A percentile compares a stretch with the other conserved stretches of the same genome.
Evolutionary conservation across 2,113 vertebrate species (phyloP).

Genomic region (Anguilla rostrata): DNA sequence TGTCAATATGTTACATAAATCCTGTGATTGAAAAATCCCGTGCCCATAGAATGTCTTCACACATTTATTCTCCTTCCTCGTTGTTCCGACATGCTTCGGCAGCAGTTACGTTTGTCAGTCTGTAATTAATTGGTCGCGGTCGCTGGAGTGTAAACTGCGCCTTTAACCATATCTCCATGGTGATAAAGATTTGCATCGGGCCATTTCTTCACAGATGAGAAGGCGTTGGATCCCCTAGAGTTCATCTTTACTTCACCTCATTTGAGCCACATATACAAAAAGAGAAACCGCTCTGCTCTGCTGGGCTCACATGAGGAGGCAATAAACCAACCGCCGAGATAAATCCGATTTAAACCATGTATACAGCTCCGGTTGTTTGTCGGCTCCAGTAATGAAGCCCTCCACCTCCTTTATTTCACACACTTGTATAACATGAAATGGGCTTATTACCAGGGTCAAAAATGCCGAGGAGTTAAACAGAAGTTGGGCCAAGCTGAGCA

Average conservation of each 20-base stretch:
- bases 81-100: not conserved
- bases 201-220: not conserved
- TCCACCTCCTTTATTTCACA: not conserved
- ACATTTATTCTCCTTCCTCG: too few species aligned
- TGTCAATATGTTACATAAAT: not conserved
- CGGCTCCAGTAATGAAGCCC: not conserved
- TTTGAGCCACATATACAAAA: not conserved
- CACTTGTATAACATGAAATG: not conserved
- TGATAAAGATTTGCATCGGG: not conserved
- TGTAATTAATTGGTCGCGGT: not conserved
- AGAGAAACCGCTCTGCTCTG: not conserved
- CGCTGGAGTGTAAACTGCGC: not conserved
- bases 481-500: not conserved
- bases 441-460: too few species aligned
- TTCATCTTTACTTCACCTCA: constrained; percentile 2
- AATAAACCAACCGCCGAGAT: not conserved
- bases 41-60: not conserved
- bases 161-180: not conserved
- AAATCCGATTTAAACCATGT: not conserved
- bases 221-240: not conserved
- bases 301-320: not conserved
- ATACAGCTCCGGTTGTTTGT: not conserved
- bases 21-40: not conserved
- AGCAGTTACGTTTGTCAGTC: not conserved
- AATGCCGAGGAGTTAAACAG: too few species aligned